Evolutionary conservation across 2,113 vertebrate genomes (phyloP), one percentile per base, ranked within the genome.

Genomic region (Cettia cetti): DNA sequence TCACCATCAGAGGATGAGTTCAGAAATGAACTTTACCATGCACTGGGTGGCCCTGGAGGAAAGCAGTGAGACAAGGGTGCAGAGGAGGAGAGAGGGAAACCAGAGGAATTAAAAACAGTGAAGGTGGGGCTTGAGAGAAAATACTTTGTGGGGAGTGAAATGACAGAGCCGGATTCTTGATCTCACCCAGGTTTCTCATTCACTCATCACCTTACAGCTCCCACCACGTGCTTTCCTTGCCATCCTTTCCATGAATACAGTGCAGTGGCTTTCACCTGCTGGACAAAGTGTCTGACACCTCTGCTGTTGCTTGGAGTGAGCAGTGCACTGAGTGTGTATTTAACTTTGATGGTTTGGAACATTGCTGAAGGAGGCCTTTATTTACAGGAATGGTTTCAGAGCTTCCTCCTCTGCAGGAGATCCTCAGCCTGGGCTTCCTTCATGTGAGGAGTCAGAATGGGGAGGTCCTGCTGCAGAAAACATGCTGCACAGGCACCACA

Each of bases 61-160:
- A 83, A 96, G 63, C 40, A 30, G 79, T 13, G 59, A 95, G 66
- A 93, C 82, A 85, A 80, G 33, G 21, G 40, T 83, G 92, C 18
- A 35, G 86, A 89, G 90, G 90, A 82, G 80, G 79, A 52, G 59
- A 79, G 66, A 75, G 79, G 56, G 75, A 95, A 92, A 84, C 0
- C 1, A 72, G 85, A 81, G 50, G 56, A 81, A 39, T 72, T 80
- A 15, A 77, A 82, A 89, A 49, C 82, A 89, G 76, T 61, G 90
- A 90, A 96, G 92, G 86, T 93, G 94, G 90, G 56, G 82, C 89
- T 60, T 8, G 30, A 86, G 82, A 96, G 94, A 86, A 89, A 95
- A 70, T 66, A 64, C 70, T 75, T 83, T 2, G 74, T 47, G 94
- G 88, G 88, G 95, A 95, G 82, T 69, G 88, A 96, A 96, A 97